Percentiles rank a stretch among this genome's conserved stretches.
These are phyloP conservation scores for Cerastoderma edule DNA, from an alignment of 2,888 invertebrate species.

Conservation along the genomic window DNA sequence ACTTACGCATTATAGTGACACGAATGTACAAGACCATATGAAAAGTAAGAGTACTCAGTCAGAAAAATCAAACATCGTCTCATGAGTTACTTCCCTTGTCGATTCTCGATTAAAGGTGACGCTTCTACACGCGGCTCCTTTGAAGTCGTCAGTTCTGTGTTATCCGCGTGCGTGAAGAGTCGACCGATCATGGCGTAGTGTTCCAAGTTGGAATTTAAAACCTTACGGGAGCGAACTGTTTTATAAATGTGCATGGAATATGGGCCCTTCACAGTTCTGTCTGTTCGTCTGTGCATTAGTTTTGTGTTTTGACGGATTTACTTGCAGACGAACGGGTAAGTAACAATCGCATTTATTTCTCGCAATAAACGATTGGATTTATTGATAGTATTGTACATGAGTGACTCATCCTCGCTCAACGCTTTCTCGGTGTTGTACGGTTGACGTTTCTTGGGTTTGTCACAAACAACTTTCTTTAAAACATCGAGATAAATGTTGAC, in stretches of 20 bases:
- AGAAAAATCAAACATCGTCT: too few relatives aligned
- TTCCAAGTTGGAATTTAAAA: background rate
- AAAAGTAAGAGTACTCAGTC: too few relatives aligned
- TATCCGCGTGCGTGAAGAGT: constrained; percentile 32
- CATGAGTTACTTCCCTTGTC: constrained; percentile 5
- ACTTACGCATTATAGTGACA: too few relatives aligned
- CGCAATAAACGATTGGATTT: background rate
- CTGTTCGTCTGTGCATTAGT: constrained; percentile 27
- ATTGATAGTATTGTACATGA: constrained; percentile 30
- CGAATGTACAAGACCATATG: too few relatives aligned
- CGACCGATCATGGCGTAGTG: constrained; percentile 16
- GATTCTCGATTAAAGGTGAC: background rate
- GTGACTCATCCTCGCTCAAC: constrained; percentile 32
- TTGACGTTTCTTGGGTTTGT: too few relatives aligned
- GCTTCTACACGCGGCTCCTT: constrained; percentile 44
- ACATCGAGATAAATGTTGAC: too few relatives aligned
- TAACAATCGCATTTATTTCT: background rate
- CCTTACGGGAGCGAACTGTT: background rate
- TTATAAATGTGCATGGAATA: constrained; percentile 26
- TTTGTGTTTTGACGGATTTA: constrained; percentile 18
- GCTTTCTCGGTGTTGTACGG: too few relatives aligned
- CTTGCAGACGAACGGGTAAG: constrained; percentile 40
- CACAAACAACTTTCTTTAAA: too few relatives aligned
- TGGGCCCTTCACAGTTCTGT: constrained; percentile 23
- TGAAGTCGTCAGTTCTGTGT: constrained; percentile 44